A percentile compares a stretch with the other conserved stretches of the same genome.
Conservation (phyloP, 1,140 invertebrate genomes). For the Pararge aegeria region DNA sequence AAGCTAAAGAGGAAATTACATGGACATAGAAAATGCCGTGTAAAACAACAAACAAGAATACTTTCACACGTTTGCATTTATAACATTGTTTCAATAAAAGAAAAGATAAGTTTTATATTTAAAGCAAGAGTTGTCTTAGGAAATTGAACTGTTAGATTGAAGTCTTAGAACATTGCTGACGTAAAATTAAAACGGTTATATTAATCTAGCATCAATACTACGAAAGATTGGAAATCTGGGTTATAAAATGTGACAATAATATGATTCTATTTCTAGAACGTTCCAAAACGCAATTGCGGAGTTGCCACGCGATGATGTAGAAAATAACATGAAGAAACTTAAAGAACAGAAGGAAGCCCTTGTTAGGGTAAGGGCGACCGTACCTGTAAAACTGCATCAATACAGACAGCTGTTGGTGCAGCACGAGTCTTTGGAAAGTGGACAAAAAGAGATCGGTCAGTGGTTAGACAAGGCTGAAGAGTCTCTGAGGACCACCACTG, state of each 20-base stretch:
- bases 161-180: too few relatives aligned
- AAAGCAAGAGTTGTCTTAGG: too few relatives aligned
- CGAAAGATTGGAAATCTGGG: too few relatives aligned
- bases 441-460: conserved; percentile 89
- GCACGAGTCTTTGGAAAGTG: conserved; percentile 93
- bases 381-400: conserved; percentile 89
- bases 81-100: too few relatives aligned
- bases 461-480: conserved; percentile 93
- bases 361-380: conserved; percentile 88
- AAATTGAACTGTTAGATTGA: too few relatives aligned
- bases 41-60: too few relatives aligned
- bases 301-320: conserved; percentile 93
- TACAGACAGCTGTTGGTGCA: conserved; percentile 93
- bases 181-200: too few relatives aligned
- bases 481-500: conserved; percentile 76
- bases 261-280: conserved; percentile 77
- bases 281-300: conserved; percentile 95
- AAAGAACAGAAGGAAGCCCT: conserved; percentile 94
- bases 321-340: conserved; percentile 92
- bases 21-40: too few relatives aligned
- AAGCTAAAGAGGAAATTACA: too few relatives aligned
- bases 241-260: not conserved
- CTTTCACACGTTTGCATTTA: too few relatives aligned
- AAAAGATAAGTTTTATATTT: too few relatives aligned
- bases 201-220: too few relatives aligned